Evolutionary conservation across 1,140 invertebrate genomes (phyloP).

Genomic region (Eubasilissa regina): DNA sequence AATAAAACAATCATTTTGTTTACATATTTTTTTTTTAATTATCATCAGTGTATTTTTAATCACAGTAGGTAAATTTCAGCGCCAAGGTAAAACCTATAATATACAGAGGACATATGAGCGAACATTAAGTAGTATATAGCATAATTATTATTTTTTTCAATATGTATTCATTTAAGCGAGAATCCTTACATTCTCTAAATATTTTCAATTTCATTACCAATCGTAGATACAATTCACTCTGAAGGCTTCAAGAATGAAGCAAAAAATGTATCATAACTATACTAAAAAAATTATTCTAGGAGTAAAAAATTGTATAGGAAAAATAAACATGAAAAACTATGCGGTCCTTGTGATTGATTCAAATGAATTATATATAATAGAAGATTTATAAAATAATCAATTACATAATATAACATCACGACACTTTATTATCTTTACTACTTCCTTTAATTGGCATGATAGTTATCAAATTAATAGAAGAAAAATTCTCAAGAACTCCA

Average conservation of each 20-base stretch:
- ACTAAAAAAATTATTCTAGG: neutral
- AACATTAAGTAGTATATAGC: constrained; percentile 52
- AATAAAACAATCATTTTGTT: constrained; percentile 23
- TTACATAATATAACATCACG: constrained; percentile 2
- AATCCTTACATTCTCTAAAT: constrained; percentile 5
- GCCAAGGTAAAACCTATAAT: constrained; percentile 55
- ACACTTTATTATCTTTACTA: too few relatives aligned
- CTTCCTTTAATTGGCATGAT: too few relatives aligned
- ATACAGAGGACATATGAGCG: constrained; percentile 55
- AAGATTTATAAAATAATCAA: neutral
- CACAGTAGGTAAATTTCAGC: constrained; percentile 61
- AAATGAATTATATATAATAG: neutral
- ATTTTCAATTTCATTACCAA: constrained; percentile 11
- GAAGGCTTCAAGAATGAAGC: constrained; percentile 36
- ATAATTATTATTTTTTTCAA: constrained; percentile 41
- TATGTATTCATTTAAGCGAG: constrained; percentile 34
- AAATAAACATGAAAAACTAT: neutral
- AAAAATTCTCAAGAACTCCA: too few relatives aligned
- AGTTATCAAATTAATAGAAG: too few relatives aligned
- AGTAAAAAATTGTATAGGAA: neutral
- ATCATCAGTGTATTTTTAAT: constrained; percentile 60
- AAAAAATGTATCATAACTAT: constrained; percentile 5
- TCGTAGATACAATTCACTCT: constrained; percentile 45
- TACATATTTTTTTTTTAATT: constrained; percentile 52
- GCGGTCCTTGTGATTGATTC: neutral